Conservation (phyloP, 2,888 invertebrate genomes). For the Esperia sulphurella region DNA sequence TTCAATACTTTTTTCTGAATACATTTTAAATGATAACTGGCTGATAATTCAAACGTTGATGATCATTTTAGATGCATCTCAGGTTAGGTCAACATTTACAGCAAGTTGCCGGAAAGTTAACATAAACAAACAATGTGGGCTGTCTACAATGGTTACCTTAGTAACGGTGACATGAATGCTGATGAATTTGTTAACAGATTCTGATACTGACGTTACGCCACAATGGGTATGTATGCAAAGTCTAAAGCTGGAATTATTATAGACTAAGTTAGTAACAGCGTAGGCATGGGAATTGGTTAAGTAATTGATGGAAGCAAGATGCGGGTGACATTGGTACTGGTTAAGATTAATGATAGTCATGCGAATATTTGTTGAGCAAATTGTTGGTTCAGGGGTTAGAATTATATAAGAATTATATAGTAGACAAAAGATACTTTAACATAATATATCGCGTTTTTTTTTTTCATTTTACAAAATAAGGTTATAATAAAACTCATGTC, state of each 20-base stretch:
- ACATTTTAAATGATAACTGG: too few species aligned
- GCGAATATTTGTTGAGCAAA: constrained; percentile 10
- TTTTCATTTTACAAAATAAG: too few species aligned
- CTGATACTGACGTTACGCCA: constrained; percentile 15
- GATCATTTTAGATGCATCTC: constrained; percentile 47
- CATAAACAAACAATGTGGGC: constrained; percentile 58
- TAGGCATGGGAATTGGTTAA: constrained; percentile 5
- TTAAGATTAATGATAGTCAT: constrained; percentile 27
- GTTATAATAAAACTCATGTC: too few species aligned
- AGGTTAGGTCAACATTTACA: constrained; percentile 46
- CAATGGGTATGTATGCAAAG: constrained; percentile 13
- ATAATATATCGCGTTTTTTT: too few species aligned
- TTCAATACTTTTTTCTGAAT: too few species aligned
- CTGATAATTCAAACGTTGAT: too few species aligned
- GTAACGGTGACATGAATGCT: constrained; percentile 22
- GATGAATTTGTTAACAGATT: constrained; percentile 17
- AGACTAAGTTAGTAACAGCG: background rate
- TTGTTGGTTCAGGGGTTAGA: constrained; percentile 9
- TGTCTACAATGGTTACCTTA: constrained; percentile 40
- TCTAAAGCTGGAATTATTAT: background rate
- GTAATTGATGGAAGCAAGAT: constrained; percentile 20
- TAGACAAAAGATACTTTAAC: too few species aligned
- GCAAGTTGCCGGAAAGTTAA: constrained; percentile 51
- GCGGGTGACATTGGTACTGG: constrained; percentile 26
- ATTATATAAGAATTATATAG: too few species aligned